Conservation (phyloP, 2,888 invertebrate species). For the Philereme vetulata region DNA sequence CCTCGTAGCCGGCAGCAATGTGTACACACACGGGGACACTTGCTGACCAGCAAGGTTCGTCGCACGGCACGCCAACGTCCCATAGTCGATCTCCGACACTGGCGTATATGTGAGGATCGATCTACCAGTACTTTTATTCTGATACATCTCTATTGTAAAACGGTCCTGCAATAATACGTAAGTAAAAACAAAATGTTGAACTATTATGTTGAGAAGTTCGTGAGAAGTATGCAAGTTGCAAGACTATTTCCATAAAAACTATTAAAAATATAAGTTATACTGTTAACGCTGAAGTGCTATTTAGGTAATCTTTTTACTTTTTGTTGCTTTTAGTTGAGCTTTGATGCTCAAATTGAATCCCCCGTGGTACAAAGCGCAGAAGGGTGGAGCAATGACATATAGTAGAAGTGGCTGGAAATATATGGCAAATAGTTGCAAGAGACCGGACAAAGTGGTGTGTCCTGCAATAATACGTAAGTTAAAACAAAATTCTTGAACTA, state of each 20-base stretch:
- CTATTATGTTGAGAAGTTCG: not conserved
- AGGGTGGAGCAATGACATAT: no score
- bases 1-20: slow-evolving; percentile 89
- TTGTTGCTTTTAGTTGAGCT: no score
- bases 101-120: slow-evolving; percentile 91
- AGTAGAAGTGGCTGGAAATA: no score
- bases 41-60: slow-evolving; percentile 89
- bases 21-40: slow-evolving; percentile 88
- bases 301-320: no score
- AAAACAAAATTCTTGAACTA: not conserved
- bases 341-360: no score
- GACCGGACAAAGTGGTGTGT: no score
- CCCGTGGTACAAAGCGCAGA: no score
- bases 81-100: slow-evolving; percentile 90
- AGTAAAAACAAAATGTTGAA: not conserved
- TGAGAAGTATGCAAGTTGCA: not conserved
- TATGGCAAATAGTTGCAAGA: no score
- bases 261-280: not conserved
- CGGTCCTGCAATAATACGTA: slow-evolving; percentile 63
- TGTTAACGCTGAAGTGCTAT: no score
- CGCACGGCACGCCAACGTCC: slow-evolving; percentile 90
- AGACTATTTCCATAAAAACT: not conserved
- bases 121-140: slow-evolving; percentile 55
- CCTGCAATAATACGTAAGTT: slow-evolving; percentile 55
- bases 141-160: slow-evolving; percentile 76